Base-by-base conservation (phyloP, 2,797 vertebrate species). In the Characodon lateralis region DNA sequence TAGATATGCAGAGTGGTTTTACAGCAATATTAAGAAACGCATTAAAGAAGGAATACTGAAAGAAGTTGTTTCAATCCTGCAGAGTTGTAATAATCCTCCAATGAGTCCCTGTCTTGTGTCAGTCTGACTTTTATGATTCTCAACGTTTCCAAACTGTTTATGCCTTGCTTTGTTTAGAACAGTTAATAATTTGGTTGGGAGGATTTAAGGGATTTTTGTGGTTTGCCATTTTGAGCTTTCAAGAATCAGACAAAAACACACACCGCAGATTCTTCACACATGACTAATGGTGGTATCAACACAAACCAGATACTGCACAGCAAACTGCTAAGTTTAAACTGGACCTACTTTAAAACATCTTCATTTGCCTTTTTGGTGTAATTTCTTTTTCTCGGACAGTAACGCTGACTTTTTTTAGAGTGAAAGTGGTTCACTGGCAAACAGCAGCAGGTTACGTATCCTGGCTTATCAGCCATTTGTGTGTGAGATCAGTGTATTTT, bases 231-330 rank as follows among this genome's bases (percentile, higher is more conserved):
- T 63, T 79, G 70, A 72, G 77, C 79, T 81, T 85, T 71, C 39
- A 73, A 81, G 84, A 78, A n/a, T 46, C 66, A 73, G 76, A 85
- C 56, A 84, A 77, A 69, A 84, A 87, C 81, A 82, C 80, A 80
- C 83, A 70, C 77, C 78, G 73, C 73, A 85, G 85, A 93, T 93
- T 89, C 87, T 75, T 89, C 28, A 68, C 73, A 80, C 71, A 41
- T 90, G 86, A 90, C 83, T 79, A 90, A 82, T 72, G 74, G 43
- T 70, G 78, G 88, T 83, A 83, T 86, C 74, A 84, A 80, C 74
- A 77, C 78, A 83, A 41, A 85, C 76, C 87, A 87, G 85, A 91
- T 85, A 87, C 78, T 77, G 72, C 61, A 69, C 78, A 69, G 76
- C 78, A 81, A 80, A 66, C 56, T 1, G 72, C 74, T 56, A 50